Conservation (phyloP, 2,888 invertebrate genomes). For the Dione juno region DNA sequence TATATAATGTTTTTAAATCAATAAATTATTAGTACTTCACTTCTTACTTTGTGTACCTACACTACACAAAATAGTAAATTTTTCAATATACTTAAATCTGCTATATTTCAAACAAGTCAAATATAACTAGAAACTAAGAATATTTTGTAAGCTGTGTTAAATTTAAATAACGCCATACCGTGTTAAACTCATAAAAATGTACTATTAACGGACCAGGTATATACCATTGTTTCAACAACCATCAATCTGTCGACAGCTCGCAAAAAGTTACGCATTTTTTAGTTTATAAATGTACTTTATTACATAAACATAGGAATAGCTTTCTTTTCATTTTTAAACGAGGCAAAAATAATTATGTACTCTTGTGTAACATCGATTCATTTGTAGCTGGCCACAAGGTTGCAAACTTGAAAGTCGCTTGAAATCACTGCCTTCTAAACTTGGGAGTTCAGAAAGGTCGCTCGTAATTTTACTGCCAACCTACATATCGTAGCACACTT, state of each 20-base stretch:
- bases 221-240: conserved; percentile 26
- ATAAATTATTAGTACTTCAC: too few relatives aligned
- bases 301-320: conserved; percentile 7
- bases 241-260: conserved; percentile 27
- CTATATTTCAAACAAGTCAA: background rate
- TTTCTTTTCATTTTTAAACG: conserved; percentile 11
- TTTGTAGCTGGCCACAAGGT: too few relatives aligned
- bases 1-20: too few relatives aligned
- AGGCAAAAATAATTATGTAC: background rate
- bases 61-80: too few relatives aligned
- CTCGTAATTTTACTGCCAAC: too few relatives aligned
- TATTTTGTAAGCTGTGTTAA: conserved; percentile 5
- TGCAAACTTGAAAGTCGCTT: too few relatives aligned
- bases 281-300: conserved; percentile 22
- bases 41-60: too few relatives aligned
- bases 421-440: too few relatives aligned
- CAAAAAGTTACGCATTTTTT: conserved; percentile 23
- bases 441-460: too few relatives aligned
- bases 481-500: too few relatives aligned
- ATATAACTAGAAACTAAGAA: background rate
- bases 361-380: too few relatives aligned
- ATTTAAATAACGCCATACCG: background rate
- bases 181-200: conserved; percentile 10
- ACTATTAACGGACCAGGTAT: conserved; percentile 15
- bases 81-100: background rate